Conservation (phyloP, 64 coral and sea anemone species). For the Stylophora pistillata region DNA sequence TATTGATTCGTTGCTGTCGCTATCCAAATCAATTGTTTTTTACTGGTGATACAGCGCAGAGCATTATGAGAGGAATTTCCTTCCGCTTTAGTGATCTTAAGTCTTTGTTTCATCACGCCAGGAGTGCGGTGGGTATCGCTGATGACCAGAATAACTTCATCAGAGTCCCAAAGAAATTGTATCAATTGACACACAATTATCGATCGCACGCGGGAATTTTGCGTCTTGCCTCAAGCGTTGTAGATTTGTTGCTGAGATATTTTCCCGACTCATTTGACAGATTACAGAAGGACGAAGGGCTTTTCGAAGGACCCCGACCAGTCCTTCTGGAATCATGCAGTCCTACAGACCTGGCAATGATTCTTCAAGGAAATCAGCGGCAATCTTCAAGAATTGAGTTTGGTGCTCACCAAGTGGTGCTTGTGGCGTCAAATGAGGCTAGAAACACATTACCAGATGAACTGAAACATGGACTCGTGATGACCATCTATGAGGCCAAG, state of each 20-base stretch:
- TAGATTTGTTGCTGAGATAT: slow-evolving; percentile 74
- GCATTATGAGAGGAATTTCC: slow-evolving; percentile 95
- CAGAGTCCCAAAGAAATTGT: slow-evolving; percentile 74
- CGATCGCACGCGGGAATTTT: slow-evolving; percentile 94
- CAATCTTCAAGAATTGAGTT: slow-evolving; percentile 73
- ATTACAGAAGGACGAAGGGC: slow-evolving; percentile 83
- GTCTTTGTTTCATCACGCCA: slow-evolving; percentile 78
- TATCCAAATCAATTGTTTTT: slow-evolving; percentile 92
- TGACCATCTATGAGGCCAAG: slow-evolving; percentile 86
- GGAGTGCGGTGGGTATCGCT: background rate
- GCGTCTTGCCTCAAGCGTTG: slow-evolving; percentile 78
- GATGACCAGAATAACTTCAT: slow-evolving; percentile 29
- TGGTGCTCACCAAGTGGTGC: slow-evolving; percentile 77
- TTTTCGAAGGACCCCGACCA: slow-evolving; percentile 91
- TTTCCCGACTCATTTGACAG: slow-evolving; percentile 97
- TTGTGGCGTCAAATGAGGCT: slow-evolving; percentile 68
- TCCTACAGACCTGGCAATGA: slow-evolving; percentile 65
- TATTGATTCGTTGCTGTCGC: slow-evolving; percentile 90
- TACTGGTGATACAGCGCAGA: slow-evolving; percentile 96
- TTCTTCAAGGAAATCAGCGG: slow-evolving; percentile 67
- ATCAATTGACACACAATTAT: slow-evolving; percentile 95
- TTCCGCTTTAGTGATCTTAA: slow-evolving; percentile 97
- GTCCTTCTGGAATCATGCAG: slow-evolving; percentile 73
- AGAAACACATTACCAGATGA: slow-evolving; percentile 63
- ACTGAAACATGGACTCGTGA: slow-evolving; percentile 60